Evolutionary conservation across 2,888 invertebrate species (phyloP), one percentile per base, ranked within the genome.

Genomic region (Danaus chrysippus): DNA sequence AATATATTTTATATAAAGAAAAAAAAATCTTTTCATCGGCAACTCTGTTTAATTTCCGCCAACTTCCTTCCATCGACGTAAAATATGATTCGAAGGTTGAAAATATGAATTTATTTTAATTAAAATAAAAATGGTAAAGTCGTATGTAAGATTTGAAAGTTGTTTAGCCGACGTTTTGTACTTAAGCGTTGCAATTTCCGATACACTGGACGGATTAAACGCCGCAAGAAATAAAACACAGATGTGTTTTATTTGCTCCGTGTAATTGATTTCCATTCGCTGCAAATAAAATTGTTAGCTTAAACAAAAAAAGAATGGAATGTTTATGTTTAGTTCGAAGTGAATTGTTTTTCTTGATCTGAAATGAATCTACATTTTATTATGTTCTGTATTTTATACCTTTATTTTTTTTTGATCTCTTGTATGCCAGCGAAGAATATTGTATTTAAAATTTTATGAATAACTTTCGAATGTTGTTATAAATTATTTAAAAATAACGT

Each of bases 181-280:
- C 46, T 55, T 56, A 63, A 59, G 59, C 42, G 61, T 13, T 63
- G 65, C 55, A 60, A 64, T 68, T 66, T 64, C 58, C 62, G 56
- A 59, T 66, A 56, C 41, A 57, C 58, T 12, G 56, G 53, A 54
- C 49, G 53, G 62, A 65, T 60, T 58, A 54, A 63, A 64, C 61
- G 59, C 55, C 42, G 19, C 13, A 63, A 55, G 65, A 59, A 67
- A 63, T 55, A 61, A 67, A 67, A 65, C 54, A 54, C 59, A 58
- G 53, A 54, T 59, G 63, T 55, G 64, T 55, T 60, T 61, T 67
- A 61, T 64, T 65, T 58, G 59, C 62, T 49, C 46, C 12, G 42
- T 63, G 59, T 59, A 61, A 64, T 62, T 61, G 64, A 62, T 64
- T 64, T 65, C 42, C 54, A 56, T 58, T 58, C 54, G 43, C 54